Base-by-base conservation (phyloP, 35 echinoderm and acorn worm species). In the Heliocidaris erythrogramma region DNA sequence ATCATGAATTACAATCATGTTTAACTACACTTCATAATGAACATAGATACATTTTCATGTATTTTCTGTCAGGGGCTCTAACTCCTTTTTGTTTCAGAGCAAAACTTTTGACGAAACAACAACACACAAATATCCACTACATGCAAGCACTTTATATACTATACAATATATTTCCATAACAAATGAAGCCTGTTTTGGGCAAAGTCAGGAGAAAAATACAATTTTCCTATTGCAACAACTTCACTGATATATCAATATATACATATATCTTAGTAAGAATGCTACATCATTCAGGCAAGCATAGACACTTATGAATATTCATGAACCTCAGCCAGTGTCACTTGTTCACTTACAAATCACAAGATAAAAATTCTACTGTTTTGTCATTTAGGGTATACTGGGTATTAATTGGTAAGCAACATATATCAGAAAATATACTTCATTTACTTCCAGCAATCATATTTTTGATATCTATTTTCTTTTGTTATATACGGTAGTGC, bases 281-380 rank as follows among this genome's bases (percentile, higher is more conserved):
- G 50, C 50, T 53, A 69, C 61, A 69, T 69, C 17, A 69, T 16
- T 65, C 24, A 69, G 61, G 61, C 61, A 69, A 69, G 61, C 61
- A 69, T 24, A 69, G 61, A 69, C 61, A 69, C 61, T 69, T 69
- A 69, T 69, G 61, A 69, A 69, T 69, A 69, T 69, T 69, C 61
- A 69, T 69, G 61, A 69, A 24, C 61, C 61, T 69, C 61, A 69
- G 14, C 21, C 60, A 69, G 5, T 24, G 61, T 69, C 61, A 69
- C 18, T 69, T 27, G 61, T 27, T 69, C 4, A 69, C 7, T 69
- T 69, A 5, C 13, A 69, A 16, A 16, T 65, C 21, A 65, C 60
- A 65, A 65, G 17, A 12, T n/a, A n/a, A n/a, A n/a, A n/a, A n/a
- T n/a, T n/a, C n/a, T n/a, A n/a, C n/a, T n/a, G n/a, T n/a, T n/a